Conservation (phyloP, 2,113 vertebrate genomes). For the Paradoxurus hermaphroditus region DNA sequence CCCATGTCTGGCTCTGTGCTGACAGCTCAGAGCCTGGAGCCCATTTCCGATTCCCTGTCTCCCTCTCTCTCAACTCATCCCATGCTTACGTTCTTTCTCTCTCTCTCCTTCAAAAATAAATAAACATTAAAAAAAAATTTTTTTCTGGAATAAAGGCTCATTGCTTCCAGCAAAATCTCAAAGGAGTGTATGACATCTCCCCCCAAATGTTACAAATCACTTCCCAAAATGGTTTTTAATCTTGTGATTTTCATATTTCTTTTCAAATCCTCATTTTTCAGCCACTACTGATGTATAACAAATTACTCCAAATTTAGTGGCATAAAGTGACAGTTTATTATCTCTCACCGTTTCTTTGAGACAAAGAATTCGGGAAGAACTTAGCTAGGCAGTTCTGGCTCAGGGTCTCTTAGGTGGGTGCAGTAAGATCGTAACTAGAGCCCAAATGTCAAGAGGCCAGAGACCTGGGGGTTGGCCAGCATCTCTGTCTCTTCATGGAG, state of each 20-base stretch:
- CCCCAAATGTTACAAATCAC: not conserved
- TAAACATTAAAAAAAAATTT: too few species aligned
- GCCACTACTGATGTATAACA: not conserved
- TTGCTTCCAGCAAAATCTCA: not conserved
- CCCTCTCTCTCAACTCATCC: too few species aligned
- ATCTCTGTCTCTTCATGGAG: not conserved
- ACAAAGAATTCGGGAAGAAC: not conserved
- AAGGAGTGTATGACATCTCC: not conserved
- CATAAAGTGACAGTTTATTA: not conserved
- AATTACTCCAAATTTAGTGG: not conserved
- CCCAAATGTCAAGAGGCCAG: too few species aligned
- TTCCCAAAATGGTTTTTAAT: not conserved
- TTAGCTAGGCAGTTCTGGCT: not conserved
- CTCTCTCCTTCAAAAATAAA: too few species aligned
- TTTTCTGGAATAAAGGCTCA: not conserved
- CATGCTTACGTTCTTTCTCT: too few species aligned
- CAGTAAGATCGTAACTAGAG: not conserved
- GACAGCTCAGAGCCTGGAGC: too few species aligned
- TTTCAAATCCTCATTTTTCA: not conserved
- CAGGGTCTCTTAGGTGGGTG: not conserved
- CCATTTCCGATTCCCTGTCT: too few species aligned
- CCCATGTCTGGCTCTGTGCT: too few species aligned
- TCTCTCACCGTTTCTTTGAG: not conserved
- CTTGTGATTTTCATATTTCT: not conserved
- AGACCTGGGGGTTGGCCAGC: not conserved